Evolutionary conservation across 2,888 invertebrate species (phyloP).

Genomic region (Prionchulus punctatus): DNA sequence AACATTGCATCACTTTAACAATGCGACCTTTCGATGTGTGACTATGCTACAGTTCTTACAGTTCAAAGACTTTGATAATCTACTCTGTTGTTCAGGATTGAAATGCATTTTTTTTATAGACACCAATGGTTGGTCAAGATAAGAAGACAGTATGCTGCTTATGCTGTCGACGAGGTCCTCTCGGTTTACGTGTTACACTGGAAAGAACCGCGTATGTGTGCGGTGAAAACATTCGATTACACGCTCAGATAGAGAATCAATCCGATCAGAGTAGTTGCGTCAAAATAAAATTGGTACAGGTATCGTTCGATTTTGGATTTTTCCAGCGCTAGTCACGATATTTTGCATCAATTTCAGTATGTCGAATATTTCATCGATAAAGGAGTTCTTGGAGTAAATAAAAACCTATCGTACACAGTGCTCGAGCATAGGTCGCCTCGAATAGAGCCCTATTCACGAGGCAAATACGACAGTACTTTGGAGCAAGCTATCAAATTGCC

Average conservation of each 20-base stretch:
- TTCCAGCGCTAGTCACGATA: background rate
- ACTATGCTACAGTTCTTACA: no score
- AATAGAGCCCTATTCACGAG: constrained; percentile 45
- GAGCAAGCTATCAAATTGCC: constrained; percentile 53
- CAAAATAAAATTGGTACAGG: constrained; percentile 45
- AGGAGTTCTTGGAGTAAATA: constrained; percentile 52
- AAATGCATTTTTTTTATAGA: constrained; percentile 41
- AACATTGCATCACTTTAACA: no score
- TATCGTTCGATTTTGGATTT: constrained; percentile 17
- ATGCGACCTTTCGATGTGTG: no score
- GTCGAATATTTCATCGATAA: constrained; percentile 59
- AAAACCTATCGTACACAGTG: constrained; percentile 50
- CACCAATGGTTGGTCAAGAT: constrained; percentile 49
- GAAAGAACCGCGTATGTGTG: constrained; percentile 58
- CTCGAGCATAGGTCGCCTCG: constrained; percentile 53
- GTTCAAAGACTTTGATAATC: no score
- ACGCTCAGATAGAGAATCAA: constrained; percentile 54
- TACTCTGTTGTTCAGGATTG: no score
- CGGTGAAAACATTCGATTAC: constrained; percentile 51
- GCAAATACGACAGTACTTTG: constrained; percentile 42
- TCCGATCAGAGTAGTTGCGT: constrained; percentile 45
- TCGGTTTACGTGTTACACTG: constrained; percentile 49
- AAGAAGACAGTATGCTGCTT: constrained; percentile 51
- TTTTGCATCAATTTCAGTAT: constrained; percentile 39
- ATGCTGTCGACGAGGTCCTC: constrained; percentile 53